Conservation (phyloP, 1,140 invertebrate species). For the Heliothis subflexa region DNA sequence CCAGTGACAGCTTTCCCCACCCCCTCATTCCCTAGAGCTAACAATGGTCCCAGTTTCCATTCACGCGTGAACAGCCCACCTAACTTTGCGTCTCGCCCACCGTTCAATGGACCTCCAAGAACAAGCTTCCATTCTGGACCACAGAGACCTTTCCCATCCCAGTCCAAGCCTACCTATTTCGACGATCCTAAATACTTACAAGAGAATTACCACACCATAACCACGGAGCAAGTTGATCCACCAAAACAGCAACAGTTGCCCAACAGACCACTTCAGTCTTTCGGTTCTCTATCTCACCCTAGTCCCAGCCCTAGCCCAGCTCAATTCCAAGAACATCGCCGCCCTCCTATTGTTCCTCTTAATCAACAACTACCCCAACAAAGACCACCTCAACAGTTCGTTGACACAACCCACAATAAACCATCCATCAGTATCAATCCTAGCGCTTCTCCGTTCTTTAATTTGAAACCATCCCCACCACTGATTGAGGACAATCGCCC, state of each 20-base stretch:
- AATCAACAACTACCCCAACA: constrained; percentile 77
- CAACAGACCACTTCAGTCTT: constrained; percentile 70
- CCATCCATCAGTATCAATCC: constrained; percentile 64
- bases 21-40: constrained; percentile 66
- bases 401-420: constrained; percentile 75
- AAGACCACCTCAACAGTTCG: constrained; percentile 71
- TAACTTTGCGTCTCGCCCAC: constrained; percentile 68
- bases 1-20: constrained; percentile 66
- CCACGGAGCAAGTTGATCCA: constrained; percentile 81
- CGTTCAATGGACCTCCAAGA: constrained; percentile 73
- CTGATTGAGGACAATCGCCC: constrained; percentile 80
- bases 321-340: constrained; percentile 71
- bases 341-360: constrained; percentile 72
- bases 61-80: constrained; percentile 65
- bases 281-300: constrained; percentile 69
- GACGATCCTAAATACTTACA: constrained; percentile 85
- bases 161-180: constrained; percentile 68
- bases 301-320: constrained; percentile 68
- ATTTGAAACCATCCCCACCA: constrained; percentile 84
- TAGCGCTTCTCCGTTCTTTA: constrained; percentile 79
- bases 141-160: constrained; percentile 79
- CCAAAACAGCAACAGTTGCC: constrained; percentile 75
- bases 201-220: constrained; percentile 86
- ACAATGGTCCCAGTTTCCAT: constrained; percentile 67
- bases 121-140: constrained; percentile 76